Evolutionary conservation across 2,888 invertebrate genomes (phyloP).

Genomic region (Orthosia gothica): DNA sequence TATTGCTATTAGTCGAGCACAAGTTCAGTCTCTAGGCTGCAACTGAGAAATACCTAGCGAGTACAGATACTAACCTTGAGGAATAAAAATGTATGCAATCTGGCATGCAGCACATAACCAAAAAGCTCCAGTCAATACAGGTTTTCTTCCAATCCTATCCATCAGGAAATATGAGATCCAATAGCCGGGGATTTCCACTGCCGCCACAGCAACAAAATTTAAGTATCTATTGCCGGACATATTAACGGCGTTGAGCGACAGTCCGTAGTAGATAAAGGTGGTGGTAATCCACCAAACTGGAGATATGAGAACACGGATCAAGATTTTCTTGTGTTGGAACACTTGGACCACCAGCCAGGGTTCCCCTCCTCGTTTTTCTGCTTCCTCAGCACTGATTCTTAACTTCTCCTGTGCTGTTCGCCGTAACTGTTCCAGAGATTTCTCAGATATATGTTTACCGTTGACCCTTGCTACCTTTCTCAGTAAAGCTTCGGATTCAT

Average conservation of each 20-base stretch:
- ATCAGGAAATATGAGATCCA: conserved; percentile 91
- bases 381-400: conserved; percentile 54
- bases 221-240: conserved; percentile 92
- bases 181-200: conserved; percentile 94
- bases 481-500: conserved; percentile 92
- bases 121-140: conserved; percentile 91
- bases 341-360: conserved; percentile 79
- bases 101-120: conserved; percentile 92
- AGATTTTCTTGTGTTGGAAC: conserved; percentile 74
- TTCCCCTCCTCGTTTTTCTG: conserved; percentile 57
- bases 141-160: conserved; percentile 91
- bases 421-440: conserved; percentile 76
- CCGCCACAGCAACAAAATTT: conserved; percentile 92
- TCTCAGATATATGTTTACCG: conserved; percentile 79
- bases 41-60: no score
- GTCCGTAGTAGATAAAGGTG: conserved; percentile 93
- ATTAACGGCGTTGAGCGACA: conserved; percentile 93
- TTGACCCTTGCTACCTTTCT: conserved; percentile 92
- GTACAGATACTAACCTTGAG: conserved; percentile 79
- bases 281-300: conserved; percentile 93
- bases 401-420: conserved; percentile 74
- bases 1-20: no score
- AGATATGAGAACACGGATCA: conserved; percentile 73
- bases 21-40: no score
- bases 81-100: conserved; percentile 90